Base-by-base conservation (phyloP, 53 echinoderm and acorn worm genomes). In the Patiria pectinifera region DNA sequence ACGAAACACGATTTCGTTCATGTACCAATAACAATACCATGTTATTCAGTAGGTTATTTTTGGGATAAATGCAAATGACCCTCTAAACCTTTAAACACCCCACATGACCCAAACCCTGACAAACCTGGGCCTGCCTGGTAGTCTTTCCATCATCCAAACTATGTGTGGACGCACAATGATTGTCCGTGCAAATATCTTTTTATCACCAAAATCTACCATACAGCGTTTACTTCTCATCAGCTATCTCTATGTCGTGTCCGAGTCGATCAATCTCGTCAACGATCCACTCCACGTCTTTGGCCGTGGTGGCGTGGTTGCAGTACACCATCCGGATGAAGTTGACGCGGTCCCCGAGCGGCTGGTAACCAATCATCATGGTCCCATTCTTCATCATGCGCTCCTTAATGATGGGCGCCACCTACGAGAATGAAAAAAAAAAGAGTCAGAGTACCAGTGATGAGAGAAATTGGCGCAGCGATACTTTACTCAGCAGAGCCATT, bases 381-480 rank as follows among this genome's bases (percentile, higher is more conserved):
- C 99, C 99, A 69, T 87, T 75, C 75, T 43, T 85, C 83, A 97
- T 95, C 99, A 99, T 99, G 4, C 92, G 87, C 82, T 96, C 91
- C 91, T 99, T 99, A 90, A 99, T 92, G 22, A 91, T 92, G 62
- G 99, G 99, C 13, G 99, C 99, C 63, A 99, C 96, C 99, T 99
- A 75, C 6, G 23, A 74, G 19, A 74, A 23, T 6, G 4, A 23
- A 35, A 35, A 35, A 35, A 35, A 35, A 35, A 35, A 0, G 35
- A 35, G 35, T 35, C 35, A 35, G 35, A 35, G 35, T 35, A 35
- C 35, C 35, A 35, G 35, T 35, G 35, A 35, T 35, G 35, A 35
- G 35, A 35, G 35, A 35, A 35, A 35, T 35, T 35, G 35, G 35
- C 35, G 35, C 35, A 35, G 35, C 0, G 35, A 35, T 35, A 35